Base-by-base conservation (phyloP, 1,140 invertebrate genomes). In the Acromyrmex echinatior region DNA sequence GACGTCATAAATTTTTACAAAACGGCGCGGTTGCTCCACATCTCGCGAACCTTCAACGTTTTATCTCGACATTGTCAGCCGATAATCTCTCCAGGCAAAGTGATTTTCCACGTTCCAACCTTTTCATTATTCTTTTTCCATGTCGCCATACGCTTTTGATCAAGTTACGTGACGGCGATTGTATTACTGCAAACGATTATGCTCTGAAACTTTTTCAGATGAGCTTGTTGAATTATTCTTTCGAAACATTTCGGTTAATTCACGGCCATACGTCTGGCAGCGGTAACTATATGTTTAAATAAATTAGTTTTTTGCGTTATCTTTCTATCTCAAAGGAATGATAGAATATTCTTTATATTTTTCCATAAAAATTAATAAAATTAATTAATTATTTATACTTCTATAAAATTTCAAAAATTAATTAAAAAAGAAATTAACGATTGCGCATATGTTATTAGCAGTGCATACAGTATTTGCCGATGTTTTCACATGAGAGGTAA, bases 1-100 rank as follows among this genome's bases (percentile, higher is more conserved):
- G 18, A 74, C 60, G 56, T 82, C 80, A 49, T 53, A 63, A 74
- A 82, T 82, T 82, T 82, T 82, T 82, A 56, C 68, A 49, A 82
- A 82, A 82, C 56, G 80, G 31, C 4, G 18, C 39, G 53, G 4
- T 81, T 51, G 65, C 12, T 79, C 25, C 60, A 66, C 14, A n/a
- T 58, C 68, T 62, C 39, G 68, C 80, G 35, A 39, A 49, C 31
- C n/a, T 53, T 45, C 51, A 58, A 58, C 66, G 53, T 18, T 82
- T 82, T 74, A 82, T 82, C 80, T 62, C 79, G 53, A 21, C 3
- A 60, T 31, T 60, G 18, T 18, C 80, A 25, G 12, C 53, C 80
- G 80, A 82, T 82, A 82, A 82, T 82, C 80, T 82, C 68, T 62
- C 18, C 73, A 56, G 56, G 66, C 56, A 82, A 74, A 82, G 68